Base-by-base conservation (phyloP, 2,888 invertebrate genomes). In the Drosophila algonquin region DNA sequence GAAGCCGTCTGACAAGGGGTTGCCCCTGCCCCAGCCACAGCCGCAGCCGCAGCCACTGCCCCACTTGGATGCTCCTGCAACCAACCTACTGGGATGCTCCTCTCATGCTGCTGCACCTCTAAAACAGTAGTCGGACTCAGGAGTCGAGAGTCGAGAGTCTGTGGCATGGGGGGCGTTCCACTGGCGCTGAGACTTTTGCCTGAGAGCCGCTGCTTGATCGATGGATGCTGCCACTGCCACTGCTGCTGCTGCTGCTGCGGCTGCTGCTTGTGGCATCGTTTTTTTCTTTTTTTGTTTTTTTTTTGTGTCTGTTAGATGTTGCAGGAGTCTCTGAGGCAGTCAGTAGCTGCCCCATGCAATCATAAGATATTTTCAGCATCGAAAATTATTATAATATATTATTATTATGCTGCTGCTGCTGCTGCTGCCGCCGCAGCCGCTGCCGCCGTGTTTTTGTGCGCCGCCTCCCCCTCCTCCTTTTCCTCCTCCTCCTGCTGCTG, bases 331-430 rank as follows among this genome's bases (percentile, higher is more conserved):
- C 21, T 7, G 54, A 21, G 40, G 30, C 30, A 30, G 30, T 7
- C 30, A 30, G 30, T 21, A 56, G 45, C 59, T 14, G 21, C n/a
- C 12, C n/a, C 24, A 77, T 72, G 76, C 83, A 90, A 91, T 91
- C 91, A 90, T 86, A 82, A 74, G 71, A 84, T 82, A 90, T 90
- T 91, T 90, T 90, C 87, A 90, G 87, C 88, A 81, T 80, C 80
- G 63, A 91, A 40, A 91, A 90, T 90, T 90, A 90, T 90, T 91
- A 90, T 90, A 91, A 90, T 90, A 90, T 90, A 90, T 90, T 91
- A 90, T 91, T 91, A 90, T 89, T 90, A 80, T 80, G 40, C 40
- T 14, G 14, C 40, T 6, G 14, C 40, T 2, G 14, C 40, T 6
- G 14, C 40, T 2, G 14, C 40, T 1, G 18, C 18, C 0, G 18